Evolutionary conservation across 2,113 vertebrate genomes (phyloP).

Genomic region (Oncorhynchus masou): DNA sequence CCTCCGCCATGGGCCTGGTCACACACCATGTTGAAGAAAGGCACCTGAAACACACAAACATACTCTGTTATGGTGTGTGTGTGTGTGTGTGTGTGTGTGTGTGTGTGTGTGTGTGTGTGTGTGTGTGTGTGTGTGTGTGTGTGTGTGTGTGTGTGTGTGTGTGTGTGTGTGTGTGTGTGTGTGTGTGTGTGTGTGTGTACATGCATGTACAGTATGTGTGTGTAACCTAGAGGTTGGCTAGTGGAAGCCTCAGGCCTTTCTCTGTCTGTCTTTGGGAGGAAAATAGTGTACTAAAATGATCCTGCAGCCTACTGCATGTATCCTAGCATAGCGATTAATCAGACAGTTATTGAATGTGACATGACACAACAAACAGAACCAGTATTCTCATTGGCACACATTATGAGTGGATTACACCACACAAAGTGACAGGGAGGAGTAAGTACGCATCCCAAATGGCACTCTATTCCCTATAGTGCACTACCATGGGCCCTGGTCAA

Average conservation of each 20-base stretch:
- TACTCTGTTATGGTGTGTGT: not conserved
- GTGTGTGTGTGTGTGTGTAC: not conserved
- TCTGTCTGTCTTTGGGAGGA: not conserved
- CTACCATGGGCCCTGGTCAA: too few species aligned
- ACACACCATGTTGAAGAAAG: conserved; percentile 83
- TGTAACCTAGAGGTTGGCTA: not conserved
- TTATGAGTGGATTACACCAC: not conserved
- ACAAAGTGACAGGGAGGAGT: not conserved
- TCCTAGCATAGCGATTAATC: conserved; percentile 21
- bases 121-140: not conserved
- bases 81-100: not conserved
- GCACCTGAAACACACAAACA: conserved; percentile 74
- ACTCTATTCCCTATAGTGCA: too few species aligned
- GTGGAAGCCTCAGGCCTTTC: not conserved
- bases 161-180: not conserved
- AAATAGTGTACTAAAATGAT: not conserved
- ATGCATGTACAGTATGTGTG: not conserved
- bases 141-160: not conserved
- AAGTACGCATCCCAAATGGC: not conserved
- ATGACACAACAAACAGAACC: not conserved
- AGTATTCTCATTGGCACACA: not conserved
- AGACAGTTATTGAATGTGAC: conserved; percentile 25
- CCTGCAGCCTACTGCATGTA: not conserved
- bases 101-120: not conserved
- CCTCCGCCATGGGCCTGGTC: conserved; percentile 75